These are phyloP conservation scores for Ovibos moschatus DNA, from an alignment of 2,113 vertebrate genomes.

Conservation along the genomic window DNA sequence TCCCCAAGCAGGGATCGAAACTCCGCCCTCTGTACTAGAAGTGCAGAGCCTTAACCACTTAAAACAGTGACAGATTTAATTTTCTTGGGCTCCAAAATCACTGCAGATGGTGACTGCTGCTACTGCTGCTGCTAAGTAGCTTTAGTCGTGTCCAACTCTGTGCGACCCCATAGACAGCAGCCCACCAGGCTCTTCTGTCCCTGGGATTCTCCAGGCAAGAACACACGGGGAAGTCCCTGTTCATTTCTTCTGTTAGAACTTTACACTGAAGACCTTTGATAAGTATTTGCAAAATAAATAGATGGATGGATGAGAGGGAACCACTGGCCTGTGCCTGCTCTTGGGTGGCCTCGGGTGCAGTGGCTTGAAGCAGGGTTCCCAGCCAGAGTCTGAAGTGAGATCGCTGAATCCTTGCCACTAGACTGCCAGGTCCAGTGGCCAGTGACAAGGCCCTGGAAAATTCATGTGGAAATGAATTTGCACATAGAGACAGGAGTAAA, in stretches of 20 bases:
- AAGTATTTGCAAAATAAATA: not conserved
- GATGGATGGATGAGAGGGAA: not conserved
- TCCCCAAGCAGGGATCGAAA: not conserved
- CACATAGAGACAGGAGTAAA: not conserved
- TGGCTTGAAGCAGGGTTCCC: not conserved
- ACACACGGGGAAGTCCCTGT: not conserved
- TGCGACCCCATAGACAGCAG: no score
- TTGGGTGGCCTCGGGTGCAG: not conserved
- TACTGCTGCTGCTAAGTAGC: no score
- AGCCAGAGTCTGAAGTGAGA: not conserved
- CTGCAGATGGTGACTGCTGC: no score
- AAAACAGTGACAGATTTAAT: no score
- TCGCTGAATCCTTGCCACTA: not conserved
- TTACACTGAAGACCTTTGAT: not conserved
- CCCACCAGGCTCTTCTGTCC: no score
- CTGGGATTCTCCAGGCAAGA: no score
- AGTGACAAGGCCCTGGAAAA: not conserved
- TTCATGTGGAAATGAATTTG: not conserved
- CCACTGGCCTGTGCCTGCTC: not conserved
- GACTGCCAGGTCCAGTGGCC: not conserved
- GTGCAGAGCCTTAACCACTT: not conserved
- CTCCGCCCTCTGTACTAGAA: not conserved
- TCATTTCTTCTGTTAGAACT: not conserved
- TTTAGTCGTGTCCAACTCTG: no score
- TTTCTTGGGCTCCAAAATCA: no score